These are phyloP conservation scores for Trichonephila clavata DNA, from an alignment of 1,140 invertebrate species.

Conservation along the genomic window DNA sequence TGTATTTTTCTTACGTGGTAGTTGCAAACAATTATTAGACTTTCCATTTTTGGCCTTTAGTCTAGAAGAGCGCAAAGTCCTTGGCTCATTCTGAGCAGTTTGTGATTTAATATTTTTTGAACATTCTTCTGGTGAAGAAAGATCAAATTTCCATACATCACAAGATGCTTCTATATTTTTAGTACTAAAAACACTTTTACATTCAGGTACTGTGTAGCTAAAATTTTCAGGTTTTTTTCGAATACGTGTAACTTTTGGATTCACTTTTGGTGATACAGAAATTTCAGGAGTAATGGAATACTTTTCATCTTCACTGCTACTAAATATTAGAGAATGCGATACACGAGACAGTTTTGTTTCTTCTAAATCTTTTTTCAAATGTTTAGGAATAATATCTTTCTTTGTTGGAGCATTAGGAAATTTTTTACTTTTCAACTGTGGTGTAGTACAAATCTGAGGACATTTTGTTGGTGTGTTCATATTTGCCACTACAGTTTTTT, in stretches of 20 bases:
- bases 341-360: neutral
- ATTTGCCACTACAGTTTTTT: neutral
- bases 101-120: neutral
- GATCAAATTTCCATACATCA: constrained; percentile 61
- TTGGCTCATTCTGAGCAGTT: neutral
- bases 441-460: constrained; percentile 7
- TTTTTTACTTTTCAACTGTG: neutral
- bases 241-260: neutral
- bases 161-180: constrained; percentile 32
- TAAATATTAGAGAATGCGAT: constrained; percentile 8
- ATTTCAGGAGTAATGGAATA: neutral
- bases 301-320: constrained; percentile 63
- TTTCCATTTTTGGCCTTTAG: neutral
- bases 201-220: neutral
- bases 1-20: neutral
- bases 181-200: neutral
- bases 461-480: neutral
- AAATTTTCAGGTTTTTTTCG: constrained; percentile 9
- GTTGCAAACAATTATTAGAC: neutral
- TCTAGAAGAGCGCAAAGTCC: neutral
- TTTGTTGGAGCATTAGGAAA: constrained; percentile 39
- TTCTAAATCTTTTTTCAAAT: constrained; percentile 30
- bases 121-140: constrained; percentile 10
- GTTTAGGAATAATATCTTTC: constrained; percentile 32
- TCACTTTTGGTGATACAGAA: neutral